Evolutionary conservation across 1,140 invertebrate genomes (phyloP).

Genomic region (Macrotrachela quadricornifera): DNA sequence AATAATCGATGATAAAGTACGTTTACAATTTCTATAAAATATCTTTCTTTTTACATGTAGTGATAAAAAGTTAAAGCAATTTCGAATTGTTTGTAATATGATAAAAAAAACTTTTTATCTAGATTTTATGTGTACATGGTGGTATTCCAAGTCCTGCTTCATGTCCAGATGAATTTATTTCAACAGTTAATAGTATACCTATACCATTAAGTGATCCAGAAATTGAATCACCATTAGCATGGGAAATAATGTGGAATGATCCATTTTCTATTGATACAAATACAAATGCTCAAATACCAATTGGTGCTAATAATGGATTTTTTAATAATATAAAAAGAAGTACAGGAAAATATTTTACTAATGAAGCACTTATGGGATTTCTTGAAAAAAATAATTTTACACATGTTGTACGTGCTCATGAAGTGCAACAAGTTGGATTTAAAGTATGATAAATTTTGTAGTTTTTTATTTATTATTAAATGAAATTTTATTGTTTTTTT

Average conservation of each 20-base stretch:
- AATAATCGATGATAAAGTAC: slow-evolving; percentile 43
- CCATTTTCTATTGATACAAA: slow-evolving; percentile 22
- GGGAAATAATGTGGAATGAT: slow-evolving; percentile 49
- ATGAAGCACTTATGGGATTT: slow-evolving; percentile 41
- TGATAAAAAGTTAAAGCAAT: too few relatives aligned
- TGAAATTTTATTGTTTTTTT: too few relatives aligned
- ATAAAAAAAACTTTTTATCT: slow-evolving; percentile 43
- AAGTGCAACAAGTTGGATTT: slow-evolving; percentile 47
- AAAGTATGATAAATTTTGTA: slow-evolving; percentile 39
- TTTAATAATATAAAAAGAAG: slow-evolving; percentile 41
- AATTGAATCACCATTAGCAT: slow-evolving; percentile 34
- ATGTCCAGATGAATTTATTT: slow-evolving; percentile 27
- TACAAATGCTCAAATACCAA: slow-evolving; percentile 31
- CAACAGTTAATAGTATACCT: slow-evolving; percentile 39
- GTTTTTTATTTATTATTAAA: background rate
- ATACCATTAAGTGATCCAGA: slow-evolving; percentile 39
- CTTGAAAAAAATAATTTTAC: slow-evolving; percentile 39
- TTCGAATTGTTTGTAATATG: too few relatives aligned
- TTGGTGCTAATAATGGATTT: slow-evolving; percentile 36
- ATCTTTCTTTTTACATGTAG: slow-evolving; percentile 1
- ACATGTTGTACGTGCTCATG: slow-evolving; percentile 48
- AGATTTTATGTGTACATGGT: slow-evolving; percentile 36
- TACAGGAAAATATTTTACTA: slow-evolving; percentile 47
- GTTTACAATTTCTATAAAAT: slow-evolving; percentile 1
- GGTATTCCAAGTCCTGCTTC: slow-evolving; percentile 43